A percentile compares a stretch with the other conserved stretches of the same genome.
These are phyloP conservation scores for Cyanocitta stelleri DNA, from an alignment of 2,113 vertebrate species.

Conservation along the genomic window DNA sequence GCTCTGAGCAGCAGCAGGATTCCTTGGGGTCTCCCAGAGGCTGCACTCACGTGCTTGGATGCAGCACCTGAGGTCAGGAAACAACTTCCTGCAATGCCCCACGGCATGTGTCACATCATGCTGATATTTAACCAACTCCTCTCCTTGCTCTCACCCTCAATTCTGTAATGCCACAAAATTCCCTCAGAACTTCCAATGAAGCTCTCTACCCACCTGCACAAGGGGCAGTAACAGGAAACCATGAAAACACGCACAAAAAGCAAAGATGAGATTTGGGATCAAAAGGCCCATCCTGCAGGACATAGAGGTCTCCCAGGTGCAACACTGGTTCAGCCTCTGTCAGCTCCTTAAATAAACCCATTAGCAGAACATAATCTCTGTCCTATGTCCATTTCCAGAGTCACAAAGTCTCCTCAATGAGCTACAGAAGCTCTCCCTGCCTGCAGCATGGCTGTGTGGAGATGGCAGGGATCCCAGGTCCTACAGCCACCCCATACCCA, in stretches of 20 bases:
- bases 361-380: neutral
- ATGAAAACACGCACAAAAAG: neutral
- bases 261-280: neutral
- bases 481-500: rapidly evolving
- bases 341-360: neutral
- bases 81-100: neutral
- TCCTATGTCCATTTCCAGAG: neutral
- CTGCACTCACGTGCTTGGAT: neutral
- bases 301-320: neutral
- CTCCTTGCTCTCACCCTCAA: neutral
- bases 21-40: neutral
- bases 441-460: rapidly evolving
- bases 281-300: neutral
- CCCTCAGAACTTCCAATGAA: rapidly evolving
- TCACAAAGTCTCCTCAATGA: rapidly evolving
- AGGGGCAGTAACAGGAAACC: rapidly evolving
- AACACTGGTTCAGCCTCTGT: neutral
- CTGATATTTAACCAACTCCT: neutral
- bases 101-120: rapidly evolving
- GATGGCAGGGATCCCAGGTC: neutral
- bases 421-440: neutral
- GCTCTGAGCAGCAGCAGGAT: neutral
- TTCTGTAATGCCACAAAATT: neutral
- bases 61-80: neutral
- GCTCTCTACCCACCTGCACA: neutral